Conservation (phyloP, 2,113 vertebrate species). For the Elephas maximus region DNA sequence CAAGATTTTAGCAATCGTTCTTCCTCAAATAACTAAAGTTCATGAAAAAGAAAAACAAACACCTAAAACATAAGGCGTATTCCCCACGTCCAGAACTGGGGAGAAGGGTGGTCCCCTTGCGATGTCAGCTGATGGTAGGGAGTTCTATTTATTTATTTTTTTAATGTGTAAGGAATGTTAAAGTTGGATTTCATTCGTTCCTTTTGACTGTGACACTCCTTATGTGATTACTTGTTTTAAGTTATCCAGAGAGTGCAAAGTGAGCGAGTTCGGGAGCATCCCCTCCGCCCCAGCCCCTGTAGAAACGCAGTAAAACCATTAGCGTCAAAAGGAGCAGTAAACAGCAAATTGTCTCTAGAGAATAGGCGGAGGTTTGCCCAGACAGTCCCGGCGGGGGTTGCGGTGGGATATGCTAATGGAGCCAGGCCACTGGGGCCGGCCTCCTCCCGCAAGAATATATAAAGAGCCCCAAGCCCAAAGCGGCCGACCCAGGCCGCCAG, state of each 20-base stretch:
- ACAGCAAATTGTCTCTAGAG: slow-evolving; percentile 82
- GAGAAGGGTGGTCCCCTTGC: background rate
- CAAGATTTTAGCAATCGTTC: background rate
- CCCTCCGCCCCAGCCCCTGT: background rate
- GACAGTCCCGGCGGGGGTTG: slow-evolving; percentile 86
- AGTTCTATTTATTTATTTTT: background rate
- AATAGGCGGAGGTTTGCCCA: slow-evolving; percentile 82
- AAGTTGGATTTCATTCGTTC: background rate
- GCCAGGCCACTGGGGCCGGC: slow-evolving; percentile 91
- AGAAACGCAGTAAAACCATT: slow-evolving; percentile 67
- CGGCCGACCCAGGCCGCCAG: slow-evolving; percentile 89
- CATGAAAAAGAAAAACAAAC: background rate
- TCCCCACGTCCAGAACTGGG: background rate
- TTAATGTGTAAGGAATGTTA: background rate
- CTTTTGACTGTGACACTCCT: background rate
- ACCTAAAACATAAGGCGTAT: background rate
- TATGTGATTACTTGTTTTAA: background rate
- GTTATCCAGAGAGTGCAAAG: background rate
- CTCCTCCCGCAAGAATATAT: slow-evolving; percentile 92
- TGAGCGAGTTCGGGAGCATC: background rate
- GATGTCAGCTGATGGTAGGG: background rate
- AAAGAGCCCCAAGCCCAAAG: slow-evolving; percentile 87
- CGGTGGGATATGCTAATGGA: slow-evolving; percentile 95
- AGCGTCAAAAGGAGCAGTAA: slow-evolving; percentile 71
- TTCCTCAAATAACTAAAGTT: background rate